Conservation (phyloP, 2,888 invertebrate genomes). For the Ornithoptera priamus region DNA sequence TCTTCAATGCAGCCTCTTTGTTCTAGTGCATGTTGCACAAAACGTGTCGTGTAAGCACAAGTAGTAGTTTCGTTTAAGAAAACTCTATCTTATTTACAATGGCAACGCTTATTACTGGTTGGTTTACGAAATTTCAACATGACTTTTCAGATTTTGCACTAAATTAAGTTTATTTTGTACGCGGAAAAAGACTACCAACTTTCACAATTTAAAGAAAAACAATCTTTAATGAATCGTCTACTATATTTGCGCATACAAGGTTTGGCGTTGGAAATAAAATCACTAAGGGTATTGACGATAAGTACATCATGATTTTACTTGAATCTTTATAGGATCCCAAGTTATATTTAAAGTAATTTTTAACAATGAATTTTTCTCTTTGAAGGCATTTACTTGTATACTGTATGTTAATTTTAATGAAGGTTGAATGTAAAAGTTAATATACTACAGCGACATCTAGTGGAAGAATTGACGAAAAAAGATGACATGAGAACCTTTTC, state of each 20-base stretch:
- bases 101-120: conserved; percentile 30
- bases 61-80: conserved; percentile 46
- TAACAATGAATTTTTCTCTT: background rate
- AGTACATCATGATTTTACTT: too few species aligned
- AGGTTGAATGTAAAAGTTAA: too few species aligned
- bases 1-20: conserved; percentile 59
- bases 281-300: conserved; percentile 36
- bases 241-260: conserved; percentile 49
- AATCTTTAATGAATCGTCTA: conserved; percentile 58
- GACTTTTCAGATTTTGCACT: conserved; percentile 14
- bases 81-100: conserved; percentile 39
- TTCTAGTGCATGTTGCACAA: conserved; percentile 50
- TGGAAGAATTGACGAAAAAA: too few species aligned
- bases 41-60: conserved; percentile 68
- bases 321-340: too few species aligned
- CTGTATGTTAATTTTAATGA: too few species aligned
- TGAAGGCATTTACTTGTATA: background rate
- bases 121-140: conserved; percentile 10
- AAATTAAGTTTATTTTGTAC: conserved; percentile 19
- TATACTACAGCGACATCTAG: too few species aligned
- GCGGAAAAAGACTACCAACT: conserved; percentile 24
- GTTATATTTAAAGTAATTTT: too few species aligned
- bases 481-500: too few species aligned
- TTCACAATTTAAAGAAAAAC: conserved; percentile 32
- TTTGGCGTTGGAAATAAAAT: conserved; percentile 60